These are phyloP conservation scores for Eulemur coronatus DNA, from an alignment of 2,797 vertebrate genomes.

Conservation along the genomic window DNA sequence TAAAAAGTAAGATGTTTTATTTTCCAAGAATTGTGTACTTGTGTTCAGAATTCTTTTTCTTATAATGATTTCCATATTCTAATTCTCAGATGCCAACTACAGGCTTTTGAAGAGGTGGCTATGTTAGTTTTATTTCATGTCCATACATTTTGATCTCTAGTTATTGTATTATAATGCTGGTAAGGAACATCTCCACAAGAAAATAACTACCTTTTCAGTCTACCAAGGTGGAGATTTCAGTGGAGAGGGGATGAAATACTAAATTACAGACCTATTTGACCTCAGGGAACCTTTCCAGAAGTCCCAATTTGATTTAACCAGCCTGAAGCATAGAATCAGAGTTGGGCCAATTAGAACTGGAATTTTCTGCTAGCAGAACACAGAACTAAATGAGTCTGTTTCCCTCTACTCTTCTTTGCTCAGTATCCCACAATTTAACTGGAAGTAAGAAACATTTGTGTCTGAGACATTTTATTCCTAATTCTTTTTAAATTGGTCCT, in stretches of 20 bases:
- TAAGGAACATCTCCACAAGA: not conserved
- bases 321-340: not conserved
- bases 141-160: not conserved
- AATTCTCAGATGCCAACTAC: not conserved
- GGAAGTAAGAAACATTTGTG: not conserved
- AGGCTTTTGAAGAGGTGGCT: not conserved
- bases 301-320: not conserved
- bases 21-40: not conserved
- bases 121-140: not conserved
- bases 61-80: not conserved
- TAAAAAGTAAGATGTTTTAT: not conserved
- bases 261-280: not conserved
- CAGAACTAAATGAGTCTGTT: not conserved
- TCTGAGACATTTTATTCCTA: not conserved
- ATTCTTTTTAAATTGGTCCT: not conserved
- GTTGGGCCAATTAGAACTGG: not conserved
- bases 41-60: not conserved
- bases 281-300: not conserved
- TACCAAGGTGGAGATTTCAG: not conserved
- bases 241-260: not conserved
- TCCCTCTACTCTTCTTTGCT: too few relatives aligned
- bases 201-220: not conserved
- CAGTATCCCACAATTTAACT: not conserved
- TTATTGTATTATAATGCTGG: not conserved
- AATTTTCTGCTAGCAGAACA: not conserved